phyloP scores from a whole-genome alignment of 2,113 vertebrate species.

The Rhadina sibilatrix region DNA sequence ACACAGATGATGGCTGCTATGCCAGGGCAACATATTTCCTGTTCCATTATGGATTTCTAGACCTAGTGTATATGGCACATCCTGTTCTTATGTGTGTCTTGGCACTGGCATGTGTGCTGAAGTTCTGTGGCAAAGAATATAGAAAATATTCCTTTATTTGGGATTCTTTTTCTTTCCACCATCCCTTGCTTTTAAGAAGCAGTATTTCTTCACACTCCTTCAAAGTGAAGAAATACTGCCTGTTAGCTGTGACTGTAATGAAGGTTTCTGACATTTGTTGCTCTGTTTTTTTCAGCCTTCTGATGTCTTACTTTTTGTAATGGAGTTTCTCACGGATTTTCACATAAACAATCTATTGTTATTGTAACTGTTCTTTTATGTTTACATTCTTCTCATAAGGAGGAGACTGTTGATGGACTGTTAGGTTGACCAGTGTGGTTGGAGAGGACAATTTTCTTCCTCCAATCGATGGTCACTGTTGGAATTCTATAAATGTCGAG shows the following conservation, averaged over 20 bases:
- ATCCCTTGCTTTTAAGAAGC: background rate
- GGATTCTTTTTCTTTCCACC: background rate
- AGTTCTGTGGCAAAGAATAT: background rate
- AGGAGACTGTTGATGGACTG: too few relatives aligned
- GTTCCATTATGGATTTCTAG: background rate
- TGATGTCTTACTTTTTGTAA: too few relatives aligned
- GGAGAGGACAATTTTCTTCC: too few relatives aligned
- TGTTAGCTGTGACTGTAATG: background rate
- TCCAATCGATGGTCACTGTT: too few relatives aligned
- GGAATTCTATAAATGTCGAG: too few relatives aligned
- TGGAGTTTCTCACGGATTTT: too few relatives aligned
- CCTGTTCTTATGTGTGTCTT: background rate
- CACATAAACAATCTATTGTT: too few relatives aligned
- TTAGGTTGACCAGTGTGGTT: too few relatives aligned
- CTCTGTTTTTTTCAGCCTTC: too few relatives aligned
- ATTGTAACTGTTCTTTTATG: too few relatives aligned
- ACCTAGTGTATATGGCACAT: accelerated
- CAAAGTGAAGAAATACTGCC: background rate
- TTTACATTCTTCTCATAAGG: too few relatives aligned
- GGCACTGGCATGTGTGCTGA: background rate
- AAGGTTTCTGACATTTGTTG: background rate
- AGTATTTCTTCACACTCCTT: background rate
- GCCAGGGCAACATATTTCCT: background rate
- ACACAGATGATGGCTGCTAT: background rate
- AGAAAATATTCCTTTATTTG: background rate